phyloP scores from a whole-genome alignment of 2,888 invertebrate species.

The Troides oblongomaculatus region DNA sequence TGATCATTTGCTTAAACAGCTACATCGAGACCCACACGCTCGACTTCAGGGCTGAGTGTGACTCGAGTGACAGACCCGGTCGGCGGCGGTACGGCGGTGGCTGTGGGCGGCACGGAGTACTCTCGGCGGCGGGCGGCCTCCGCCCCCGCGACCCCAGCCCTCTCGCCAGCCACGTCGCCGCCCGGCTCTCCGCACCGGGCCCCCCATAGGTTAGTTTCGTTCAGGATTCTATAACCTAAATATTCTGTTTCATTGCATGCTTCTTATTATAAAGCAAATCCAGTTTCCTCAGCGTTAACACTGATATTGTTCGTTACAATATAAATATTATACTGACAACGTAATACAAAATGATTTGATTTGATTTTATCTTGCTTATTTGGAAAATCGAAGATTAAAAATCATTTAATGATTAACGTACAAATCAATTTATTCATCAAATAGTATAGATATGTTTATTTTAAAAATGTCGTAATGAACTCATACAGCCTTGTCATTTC shows the following conservation, averaged over 20 bases:
- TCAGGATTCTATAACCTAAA: neutral
- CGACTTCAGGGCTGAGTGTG: slow-evolving; percentile 85
- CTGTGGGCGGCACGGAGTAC: slow-evolving; percentile 80
- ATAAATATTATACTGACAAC: neutral
- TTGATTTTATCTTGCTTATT: neutral
- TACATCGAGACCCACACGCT: slow-evolving; percentile 86
- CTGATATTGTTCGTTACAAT: neutral
- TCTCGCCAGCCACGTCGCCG: slow-evolving; percentile 88
- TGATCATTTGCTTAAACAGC: slow-evolving; percentile 62
- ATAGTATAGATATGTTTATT: too few relatives aligned
- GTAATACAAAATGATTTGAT: neutral
- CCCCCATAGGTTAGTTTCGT: slow-evolving; percentile 53
- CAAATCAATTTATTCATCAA: too few relatives aligned
- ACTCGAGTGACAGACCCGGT: slow-evolving; percentile 80
- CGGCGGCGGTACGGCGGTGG: slow-evolving; percentile 81
- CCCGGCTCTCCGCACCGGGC: slow-evolving; percentile 81
- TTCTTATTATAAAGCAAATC: too few relatives aligned
- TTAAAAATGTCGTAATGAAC: too few relatives aligned
- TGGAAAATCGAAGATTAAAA: too few relatives aligned
- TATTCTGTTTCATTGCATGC: neutral
- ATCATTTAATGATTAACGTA: too few relatives aligned
- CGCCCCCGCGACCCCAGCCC: slow-evolving; percentile 86
- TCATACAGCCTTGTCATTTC: too few relatives aligned
- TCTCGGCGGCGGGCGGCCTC: slow-evolving; percentile 82
- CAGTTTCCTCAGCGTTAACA: neutral